phyloP scores from a whole-genome alignment of 1,140 invertebrate genomes.

The Leptinotarsa undecemlineata region DNA sequence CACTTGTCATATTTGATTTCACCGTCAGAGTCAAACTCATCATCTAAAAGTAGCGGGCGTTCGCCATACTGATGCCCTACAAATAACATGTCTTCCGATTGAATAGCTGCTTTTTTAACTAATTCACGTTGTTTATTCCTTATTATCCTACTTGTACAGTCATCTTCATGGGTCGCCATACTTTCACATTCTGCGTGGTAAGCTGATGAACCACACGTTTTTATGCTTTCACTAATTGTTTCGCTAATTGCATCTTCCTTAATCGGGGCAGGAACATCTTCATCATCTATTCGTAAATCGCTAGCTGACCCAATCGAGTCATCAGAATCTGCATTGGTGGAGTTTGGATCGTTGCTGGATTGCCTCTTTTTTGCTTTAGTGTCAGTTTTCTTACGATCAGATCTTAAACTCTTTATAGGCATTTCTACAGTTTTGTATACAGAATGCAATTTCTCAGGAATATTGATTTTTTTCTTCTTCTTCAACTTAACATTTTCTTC shows the following conservation, averaged over 20 bases:
- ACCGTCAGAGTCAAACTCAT: conserved; percentile 74
- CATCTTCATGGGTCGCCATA: conserved; percentile 67
- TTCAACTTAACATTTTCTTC: conserved; percentile 54
- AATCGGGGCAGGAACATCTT: conserved; percentile 47
- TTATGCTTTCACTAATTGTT: conserved; percentile 68
- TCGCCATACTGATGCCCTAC: conserved; percentile 81
- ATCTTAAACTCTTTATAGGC: conserved; percentile 50
- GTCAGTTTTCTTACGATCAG: conserved; percentile 28
- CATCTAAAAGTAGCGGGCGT: conserved; percentile 75
- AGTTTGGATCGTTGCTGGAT: conserved; percentile 47
- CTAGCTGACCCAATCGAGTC: conserved; percentile 78
- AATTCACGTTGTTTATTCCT: conserved; percentile 50
- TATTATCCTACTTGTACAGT: conserved; percentile 57
- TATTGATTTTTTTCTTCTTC: conserved; percentile 46
- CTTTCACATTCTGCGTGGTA: conserved; percentile 76
- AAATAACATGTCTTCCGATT: conserved; percentile 60
- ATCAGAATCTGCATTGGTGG: conserved; percentile 59
- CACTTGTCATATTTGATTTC: conserved; percentile 52
- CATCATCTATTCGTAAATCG: conserved; percentile 64
- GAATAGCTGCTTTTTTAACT: conserved; percentile 41
- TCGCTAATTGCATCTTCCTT: conserved; percentile 59
- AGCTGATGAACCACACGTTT: conserved; percentile 69
- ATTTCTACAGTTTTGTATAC: conserved; percentile 58
- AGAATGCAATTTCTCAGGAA: conserved; percentile 53
- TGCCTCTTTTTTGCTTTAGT: conserved; percentile 46